Evolutionary conservation across 2,888 invertebrate species (phyloP).

Genomic region (Acanthosepion pharaonis): DNA sequence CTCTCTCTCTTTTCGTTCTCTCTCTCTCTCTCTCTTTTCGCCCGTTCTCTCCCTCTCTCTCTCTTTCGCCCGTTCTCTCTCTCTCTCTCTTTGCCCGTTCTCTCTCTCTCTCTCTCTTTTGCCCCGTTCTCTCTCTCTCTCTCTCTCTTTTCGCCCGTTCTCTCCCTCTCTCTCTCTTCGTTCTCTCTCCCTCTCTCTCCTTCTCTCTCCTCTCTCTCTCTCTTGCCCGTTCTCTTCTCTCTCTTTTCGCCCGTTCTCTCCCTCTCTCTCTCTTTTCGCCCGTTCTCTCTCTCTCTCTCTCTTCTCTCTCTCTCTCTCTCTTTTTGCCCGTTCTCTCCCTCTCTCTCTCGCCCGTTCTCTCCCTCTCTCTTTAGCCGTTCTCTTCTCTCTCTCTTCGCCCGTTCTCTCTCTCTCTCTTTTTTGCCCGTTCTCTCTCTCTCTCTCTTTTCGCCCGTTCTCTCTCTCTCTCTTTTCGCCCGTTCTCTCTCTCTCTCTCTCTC

Average conservation of each 20-base stretch:
- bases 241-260: neutral
- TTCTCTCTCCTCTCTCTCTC: too few relatives aligned
- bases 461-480: too few relatives aligned
- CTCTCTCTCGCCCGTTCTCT: too few relatives aligned
- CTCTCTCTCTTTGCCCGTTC: too few relatives aligned
- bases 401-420: too few relatives aligned
- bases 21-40: neutral
- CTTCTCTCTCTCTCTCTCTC: too few relatives aligned
- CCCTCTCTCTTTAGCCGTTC: neutral
- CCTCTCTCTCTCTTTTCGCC: neutral
- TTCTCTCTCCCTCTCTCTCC: neutral
- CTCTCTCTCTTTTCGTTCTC: neutral
- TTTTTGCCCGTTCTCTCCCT: too few relatives aligned
- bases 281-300: neutral
- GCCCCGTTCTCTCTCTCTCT: neutral
- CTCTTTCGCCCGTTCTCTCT: neutral
- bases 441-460: too few relatives aligned
- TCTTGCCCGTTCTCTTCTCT: too few relatives aligned
- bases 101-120: neutral
- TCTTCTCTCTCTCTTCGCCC: neutral
- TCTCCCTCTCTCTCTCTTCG: neutral
- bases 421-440: too few relatives aligned
- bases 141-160: fast-evolving
- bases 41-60: neutral
- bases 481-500: too few relatives aligned